Base-by-base conservation (phyloP, 2,113 vertebrate genomes). In the Cephalopterus ornatus region DNA sequence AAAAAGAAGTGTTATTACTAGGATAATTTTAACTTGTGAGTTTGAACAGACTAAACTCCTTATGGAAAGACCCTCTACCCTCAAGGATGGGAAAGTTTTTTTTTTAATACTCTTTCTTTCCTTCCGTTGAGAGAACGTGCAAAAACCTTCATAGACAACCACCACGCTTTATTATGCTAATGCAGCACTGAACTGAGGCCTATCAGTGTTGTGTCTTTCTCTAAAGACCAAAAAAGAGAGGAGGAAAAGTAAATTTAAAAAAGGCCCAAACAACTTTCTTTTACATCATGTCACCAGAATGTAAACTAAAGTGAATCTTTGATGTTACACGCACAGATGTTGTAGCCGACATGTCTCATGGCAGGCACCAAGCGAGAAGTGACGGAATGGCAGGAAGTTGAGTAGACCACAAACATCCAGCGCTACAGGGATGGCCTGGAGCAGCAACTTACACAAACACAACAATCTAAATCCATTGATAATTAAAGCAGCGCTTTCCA, bases 271-370 rank as follows among this genome's bases (percentile, higher is more conserved):
- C 85, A 96, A 88, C 83, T 97, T 95, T 92, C 88, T 87, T 97
- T 98, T 95, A 97, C 96, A 97, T 98, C 96, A 96, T 96, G 95
- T 95, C 94, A 91, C 90, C 91, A 98, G 97, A 98, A 98, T 97
- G 96, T 95, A 98, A 98, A 98, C 97, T 95, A 49, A 95, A 98
- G 93, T 58, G 82, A 37, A 94, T 97, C 97, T 98, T 98, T 98
- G 98, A 98, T 98, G 98, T 98, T 98, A 68, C 85, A 39, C 16
- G 77, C 92, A 96, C 98, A 98, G 98, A 98, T 98, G 98, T 98
- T 96, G 98, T 96, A 97, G 98, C 97, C 78, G 96, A 96, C 97
- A 97, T 97, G 95, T 98, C 98, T 97, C 97, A 97, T 98, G 98
- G 98, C 98, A 98, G 98, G 97, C 96, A 95, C 98, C 94, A 96